Percentiles rank a stretch among this genome's conserved stretches.
phyloP scores from a whole-genome alignment of 2,797 vertebrate genomes.

The Neoniphon sammara region DNA sequence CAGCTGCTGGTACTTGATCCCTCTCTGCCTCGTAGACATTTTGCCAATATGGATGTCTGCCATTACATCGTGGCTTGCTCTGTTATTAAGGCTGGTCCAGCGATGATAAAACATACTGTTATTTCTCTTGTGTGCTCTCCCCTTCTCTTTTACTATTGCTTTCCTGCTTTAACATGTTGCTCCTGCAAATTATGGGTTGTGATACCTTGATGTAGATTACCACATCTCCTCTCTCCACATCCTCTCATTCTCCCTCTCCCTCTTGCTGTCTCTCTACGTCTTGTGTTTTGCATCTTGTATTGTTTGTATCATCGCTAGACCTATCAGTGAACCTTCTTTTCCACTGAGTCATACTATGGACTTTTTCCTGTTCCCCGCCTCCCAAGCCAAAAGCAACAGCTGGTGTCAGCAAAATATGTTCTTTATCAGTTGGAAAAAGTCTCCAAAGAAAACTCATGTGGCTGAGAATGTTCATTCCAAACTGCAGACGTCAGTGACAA shows the following conservation, averaged over 20 bases:
- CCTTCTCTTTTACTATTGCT: constrained; percentile 54
- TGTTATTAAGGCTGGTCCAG: constrained; percentile 55
- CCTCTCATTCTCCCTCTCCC: constrained; percentile 24
- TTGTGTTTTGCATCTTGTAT: constrained; percentile 45
- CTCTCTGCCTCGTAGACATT: constrained; percentile 2
- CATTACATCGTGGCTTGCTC: constrained; percentile 13
- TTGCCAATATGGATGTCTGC: constrained; percentile 39
- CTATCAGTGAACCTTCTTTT: constrained; percentile 67
- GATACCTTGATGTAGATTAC: constrained; percentile 40
- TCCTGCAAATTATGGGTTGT: constrained; percentile 72
- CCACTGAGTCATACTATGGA: constrained; percentile 72
- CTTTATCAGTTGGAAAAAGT: constrained; percentile 74
- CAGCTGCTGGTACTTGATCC: not conserved
- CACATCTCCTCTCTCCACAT: constrained; percentile 33
- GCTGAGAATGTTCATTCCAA: constrained; percentile 60
- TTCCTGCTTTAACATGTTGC: constrained; percentile 70
- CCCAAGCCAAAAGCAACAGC: constrained; percentile 75
- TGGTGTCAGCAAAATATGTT: constrained; percentile 72
- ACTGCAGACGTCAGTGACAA: constrained; percentile 41
- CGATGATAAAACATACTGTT: constrained; percentile 54
- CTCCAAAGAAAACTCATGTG: constrained; percentile 59
- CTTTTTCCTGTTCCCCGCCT: constrained; percentile 65
- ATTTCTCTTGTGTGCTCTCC: constrained; percentile 21
- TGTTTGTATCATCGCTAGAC: constrained; percentile 61
- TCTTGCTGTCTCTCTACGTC: not conserved